Evolutionary conservation across 2,888 invertebrate genomes (phyloP).

Genomic region (Lasioglossum pauxillum): DNA sequence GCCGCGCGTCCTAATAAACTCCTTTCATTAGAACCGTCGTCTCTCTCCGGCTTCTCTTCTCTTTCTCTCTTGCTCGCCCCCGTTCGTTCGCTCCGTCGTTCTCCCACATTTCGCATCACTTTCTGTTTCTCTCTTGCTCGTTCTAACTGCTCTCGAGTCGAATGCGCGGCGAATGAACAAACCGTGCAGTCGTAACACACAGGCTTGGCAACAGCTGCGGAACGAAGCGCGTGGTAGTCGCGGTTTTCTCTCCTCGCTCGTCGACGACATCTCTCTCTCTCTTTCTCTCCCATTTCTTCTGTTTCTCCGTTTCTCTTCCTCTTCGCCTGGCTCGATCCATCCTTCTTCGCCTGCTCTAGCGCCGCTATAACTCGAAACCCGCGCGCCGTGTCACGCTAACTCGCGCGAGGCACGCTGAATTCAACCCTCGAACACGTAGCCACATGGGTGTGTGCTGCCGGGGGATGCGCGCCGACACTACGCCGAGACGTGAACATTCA

Average conservation of each 20-base stretch:
- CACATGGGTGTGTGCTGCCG: not conserved
- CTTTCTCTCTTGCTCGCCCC: not conserved
- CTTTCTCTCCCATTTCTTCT: conserved; percentile 19
- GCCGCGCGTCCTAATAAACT: conserved; percentile 77
- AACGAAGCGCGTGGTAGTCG: conserved; percentile 62
- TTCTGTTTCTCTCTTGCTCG: not conserved
- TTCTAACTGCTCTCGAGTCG: not conserved
- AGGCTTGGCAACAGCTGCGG: conserved; percentile 77
- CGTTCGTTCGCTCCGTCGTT: not conserved
- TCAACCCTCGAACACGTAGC: not conserved
- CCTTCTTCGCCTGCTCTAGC: not conserved
- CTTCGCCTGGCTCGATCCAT: not conserved
- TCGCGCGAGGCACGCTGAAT: not conserved
- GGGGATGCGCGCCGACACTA: not conserved
- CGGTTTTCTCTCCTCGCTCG: conserved; percentile 63
- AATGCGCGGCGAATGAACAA: conserved; percentile 76
- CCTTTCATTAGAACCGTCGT: conserved; percentile 78
- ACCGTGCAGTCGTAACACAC: conserved; percentile 77
- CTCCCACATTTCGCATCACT: not conserved
- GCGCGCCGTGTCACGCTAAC: not conserved
- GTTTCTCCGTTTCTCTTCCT: conserved; percentile 23
- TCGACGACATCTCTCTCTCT: not conserved
- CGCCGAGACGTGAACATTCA: not conserved
- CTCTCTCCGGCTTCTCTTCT: conserved; percentile 38
- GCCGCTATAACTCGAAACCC: conserved; percentile 1